Evolutionary conservation across 1,140 invertebrate genomes (phyloP).

Genomic region (Drosophila sucinea): DNA sequence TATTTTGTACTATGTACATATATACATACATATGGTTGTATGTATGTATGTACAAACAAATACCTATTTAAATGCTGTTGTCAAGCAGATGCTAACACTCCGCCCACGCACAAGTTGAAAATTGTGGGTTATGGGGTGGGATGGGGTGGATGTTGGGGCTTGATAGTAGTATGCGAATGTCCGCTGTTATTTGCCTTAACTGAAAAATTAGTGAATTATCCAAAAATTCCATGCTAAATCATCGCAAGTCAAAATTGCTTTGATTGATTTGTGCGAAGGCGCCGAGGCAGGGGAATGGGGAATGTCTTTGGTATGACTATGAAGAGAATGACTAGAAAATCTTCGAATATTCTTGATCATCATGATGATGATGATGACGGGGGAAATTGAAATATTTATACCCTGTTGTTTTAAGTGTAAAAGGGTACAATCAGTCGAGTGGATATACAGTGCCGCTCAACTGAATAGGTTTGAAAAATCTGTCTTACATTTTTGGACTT

Average conservation of each 20-base stretch:
- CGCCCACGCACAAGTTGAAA: constrained; percentile 45
- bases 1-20: neutral
- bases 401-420: neutral
- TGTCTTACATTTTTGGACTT: too few species aligned
- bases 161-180: constrained; percentile 24
- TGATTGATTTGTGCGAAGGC: constrained; percentile 65
- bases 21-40: neutral
- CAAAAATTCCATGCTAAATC: constrained; percentile 76
- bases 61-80: constrained; percentile 53
- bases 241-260: constrained; percentile 57
- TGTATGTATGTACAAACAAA: neutral
- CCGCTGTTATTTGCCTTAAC: constrained; percentile 57
- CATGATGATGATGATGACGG: neutral
- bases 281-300: neutral
- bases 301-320: constrained; percentile 28
- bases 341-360: constrained; percentile 12
- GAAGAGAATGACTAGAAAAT: constrained; percentile 42
- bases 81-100: constrained; percentile 52
- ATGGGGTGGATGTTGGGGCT: neutral
- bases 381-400: neutral
- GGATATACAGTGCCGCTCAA: too few species aligned
- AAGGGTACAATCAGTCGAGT: neutral
- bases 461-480: too few species aligned
- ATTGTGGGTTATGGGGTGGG: neutral
- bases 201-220: constrained; percentile 71